Percentiles rank a stretch among this genome's conserved stretches.
Evolutionary conservation across 2,797 vertebrate species (phyloP).

Genomic region (Gymnothorax javanicus): DNA sequence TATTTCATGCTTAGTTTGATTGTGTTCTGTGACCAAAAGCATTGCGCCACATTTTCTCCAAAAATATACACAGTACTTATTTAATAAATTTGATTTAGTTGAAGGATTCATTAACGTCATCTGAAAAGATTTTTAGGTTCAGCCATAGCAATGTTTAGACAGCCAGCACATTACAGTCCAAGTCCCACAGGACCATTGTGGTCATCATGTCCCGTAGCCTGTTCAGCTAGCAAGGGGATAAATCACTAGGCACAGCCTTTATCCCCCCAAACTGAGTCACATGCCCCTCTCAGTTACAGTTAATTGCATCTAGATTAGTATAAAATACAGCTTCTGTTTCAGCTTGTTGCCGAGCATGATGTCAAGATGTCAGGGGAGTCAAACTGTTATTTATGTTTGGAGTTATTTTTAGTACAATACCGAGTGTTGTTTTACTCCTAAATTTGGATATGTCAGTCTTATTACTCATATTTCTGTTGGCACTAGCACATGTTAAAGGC

Average conservation of each 20-base stretch:
- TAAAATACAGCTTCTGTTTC: slow-evolving; percentile 20
- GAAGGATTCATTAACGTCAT: background rate
- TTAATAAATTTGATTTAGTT: too few species aligned
- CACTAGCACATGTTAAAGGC: background rate
- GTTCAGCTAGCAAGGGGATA: background rate
- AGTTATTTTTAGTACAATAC: slow-evolving; percentile 24
- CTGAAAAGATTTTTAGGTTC: background rate
- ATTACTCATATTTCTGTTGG: slow-evolving; percentile 20
- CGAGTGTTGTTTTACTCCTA: slow-evolving; percentile 20
- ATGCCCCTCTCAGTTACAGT: background rate
- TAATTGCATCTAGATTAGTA: slow-evolving; percentile 4
- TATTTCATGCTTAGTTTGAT: background rate
- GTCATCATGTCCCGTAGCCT: background rate
- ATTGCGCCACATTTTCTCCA: background rate
- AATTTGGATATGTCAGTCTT: slow-evolving; percentile 12
- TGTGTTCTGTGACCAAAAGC: background rate
- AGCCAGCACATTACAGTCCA: background rate
- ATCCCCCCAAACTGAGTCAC: background rate
- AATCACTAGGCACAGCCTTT: slow-evolving; percentile 13
- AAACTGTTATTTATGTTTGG: slow-evolving; percentile 17
- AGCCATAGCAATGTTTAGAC: background rate
- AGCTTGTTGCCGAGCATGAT: slow-evolving; percentile 5
- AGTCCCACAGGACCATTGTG: background rate
- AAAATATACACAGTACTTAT: too few species aligned
- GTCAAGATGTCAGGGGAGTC: slow-evolving; percentile 26